These are phyloP conservation scores for Benitochromis conjunctus DNA, from an alignment of 2,113 vertebrate genomes.

Conservation along the genomic window DNA sequence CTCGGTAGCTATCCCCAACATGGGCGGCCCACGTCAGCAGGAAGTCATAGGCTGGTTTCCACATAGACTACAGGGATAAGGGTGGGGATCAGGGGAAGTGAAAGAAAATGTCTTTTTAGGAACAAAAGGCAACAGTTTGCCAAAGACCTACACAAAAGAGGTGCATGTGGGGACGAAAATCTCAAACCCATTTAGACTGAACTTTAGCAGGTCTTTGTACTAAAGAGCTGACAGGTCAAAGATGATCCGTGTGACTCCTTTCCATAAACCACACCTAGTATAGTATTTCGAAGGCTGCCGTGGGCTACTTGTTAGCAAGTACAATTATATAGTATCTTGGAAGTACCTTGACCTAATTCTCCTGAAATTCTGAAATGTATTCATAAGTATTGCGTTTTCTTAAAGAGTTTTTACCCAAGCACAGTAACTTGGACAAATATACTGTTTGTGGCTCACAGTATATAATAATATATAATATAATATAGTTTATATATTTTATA, in stretches of 20 bases:
- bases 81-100: background rate
- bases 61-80: conserved; percentile 83
- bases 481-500: no score
- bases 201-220: background rate
- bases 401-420: background rate
- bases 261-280: background rate
- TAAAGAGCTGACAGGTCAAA: background rate
- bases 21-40: conserved; percentile 94
- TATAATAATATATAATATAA: no score
- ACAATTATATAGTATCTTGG: background rate
- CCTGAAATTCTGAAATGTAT: background rate
- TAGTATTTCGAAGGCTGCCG: background rate
- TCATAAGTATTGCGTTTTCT: background rate
- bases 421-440: background rate
- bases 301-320: background rate
- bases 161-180: background rate
- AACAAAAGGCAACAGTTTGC: background rate
- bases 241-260: background rate
- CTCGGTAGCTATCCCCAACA: conserved; percentile 93
- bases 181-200: background rate
- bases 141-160: background rate
- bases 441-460: background rate
- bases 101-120: background rate
- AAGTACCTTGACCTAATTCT: background rate
- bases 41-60: conserved; percentile 97